Base-by-base conservation (phyloP, 2,888 invertebrate genomes). In the Amphiduros pacificus region DNA sequence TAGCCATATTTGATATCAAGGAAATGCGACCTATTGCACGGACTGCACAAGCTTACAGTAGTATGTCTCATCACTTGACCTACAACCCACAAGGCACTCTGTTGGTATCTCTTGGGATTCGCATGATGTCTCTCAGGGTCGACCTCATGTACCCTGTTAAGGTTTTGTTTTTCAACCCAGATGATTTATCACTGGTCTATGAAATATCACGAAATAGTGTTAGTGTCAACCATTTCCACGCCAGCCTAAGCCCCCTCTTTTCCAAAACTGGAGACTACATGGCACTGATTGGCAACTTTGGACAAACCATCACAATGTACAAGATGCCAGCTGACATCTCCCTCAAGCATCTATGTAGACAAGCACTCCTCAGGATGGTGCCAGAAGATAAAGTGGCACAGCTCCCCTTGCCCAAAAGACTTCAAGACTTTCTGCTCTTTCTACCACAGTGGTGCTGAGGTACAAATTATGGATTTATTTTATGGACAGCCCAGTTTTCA, bases 191-290 rank as follows among this genome's bases (percentile, higher is more conserved):
- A 9, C 28, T 65, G 29, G 31, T 65, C 20, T 59, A 62, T 51
- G 32, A 51, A 11, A 60, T 65, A 29, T 41, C 40, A 6, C 41
- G 59, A 17, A 53, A 49, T 27, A 62, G 53, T 40, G 55, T 62
- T 14, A 54, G 49, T 36, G 62, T 62, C 50, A 62, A 59, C 56
- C 61, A 65, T 41, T 60, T 62, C 52, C 60, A 65, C 27, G 65
- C 65, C 44, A 52, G 56, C 58, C 49, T 65, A 24, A 59, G 54
- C 11, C 65, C 65, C 1, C 52, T 65, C 14, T 65, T 65, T 41
- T 65, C 65, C 44, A 58, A 53, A 36, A 62, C 60, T 1, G 62
- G 65, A 26, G 62, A 65, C 49, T 62, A 62, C 56, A 62, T 65
- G 57, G 65, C 65, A 17, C 48, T 65, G 40, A 56, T 55, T 22